Evolutionary conservation across 2,797 vertebrate genomes (phyloP).

Genomic region (Channa striata): DNA sequence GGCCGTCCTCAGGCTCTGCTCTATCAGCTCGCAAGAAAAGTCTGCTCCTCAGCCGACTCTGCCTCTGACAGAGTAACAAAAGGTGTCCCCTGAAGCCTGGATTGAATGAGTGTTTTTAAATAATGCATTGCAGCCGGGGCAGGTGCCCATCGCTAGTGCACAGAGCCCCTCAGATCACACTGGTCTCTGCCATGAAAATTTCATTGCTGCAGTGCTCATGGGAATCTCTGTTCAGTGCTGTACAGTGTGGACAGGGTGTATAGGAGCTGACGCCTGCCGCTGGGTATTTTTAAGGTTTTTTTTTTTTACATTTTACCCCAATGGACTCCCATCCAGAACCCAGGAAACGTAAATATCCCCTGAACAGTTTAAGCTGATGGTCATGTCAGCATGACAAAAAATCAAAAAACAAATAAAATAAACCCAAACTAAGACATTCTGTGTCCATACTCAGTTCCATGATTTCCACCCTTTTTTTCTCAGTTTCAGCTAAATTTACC

Average conservation of each 20-base stretch:
- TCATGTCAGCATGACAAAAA: background rate
- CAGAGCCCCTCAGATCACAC: slow-evolving; percentile 77
- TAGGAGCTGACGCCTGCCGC: slow-evolving; percentile 58
- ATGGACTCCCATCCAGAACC: slow-evolving; percentile 9
- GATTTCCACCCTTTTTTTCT: background rate
- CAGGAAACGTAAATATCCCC: slow-evolving; percentile 5
- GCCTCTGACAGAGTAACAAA: slow-evolving; percentile 80
- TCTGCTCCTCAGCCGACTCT: slow-evolving; percentile 60
- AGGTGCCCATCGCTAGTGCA: slow-evolving; percentile 75
- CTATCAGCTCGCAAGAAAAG: slow-evolving; percentile 42
- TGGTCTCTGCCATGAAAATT: slow-evolving; percentile 76
- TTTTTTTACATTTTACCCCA: slow-evolving; percentile 46
- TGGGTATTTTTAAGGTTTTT: slow-evolving; percentile 52
- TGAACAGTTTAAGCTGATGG: slow-evolving; percentile 8
- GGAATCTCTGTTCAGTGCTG: slow-evolving; percentile 69
- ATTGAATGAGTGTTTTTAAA: slow-evolving; percentile 83
- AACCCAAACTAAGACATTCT: background rate
- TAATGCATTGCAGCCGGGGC: slow-evolving; percentile 76
- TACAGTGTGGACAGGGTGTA: slow-evolving; percentile 42
- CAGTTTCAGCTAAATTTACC: background rate
- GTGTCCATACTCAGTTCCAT: background rate
- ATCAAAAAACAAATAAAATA: background rate
- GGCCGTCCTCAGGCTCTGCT: slow-evolving; percentile 49
- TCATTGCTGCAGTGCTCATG: slow-evolving; percentile 70
- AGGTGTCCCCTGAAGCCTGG: slow-evolving; percentile 78